A percentile compares a stretch with the other conserved stretches of the same genome.
These are phyloP conservation scores for Acropora tenuis DNA, from an alignment of 64 coral and sea anemone genomes.

Conservation along the genomic window DNA sequence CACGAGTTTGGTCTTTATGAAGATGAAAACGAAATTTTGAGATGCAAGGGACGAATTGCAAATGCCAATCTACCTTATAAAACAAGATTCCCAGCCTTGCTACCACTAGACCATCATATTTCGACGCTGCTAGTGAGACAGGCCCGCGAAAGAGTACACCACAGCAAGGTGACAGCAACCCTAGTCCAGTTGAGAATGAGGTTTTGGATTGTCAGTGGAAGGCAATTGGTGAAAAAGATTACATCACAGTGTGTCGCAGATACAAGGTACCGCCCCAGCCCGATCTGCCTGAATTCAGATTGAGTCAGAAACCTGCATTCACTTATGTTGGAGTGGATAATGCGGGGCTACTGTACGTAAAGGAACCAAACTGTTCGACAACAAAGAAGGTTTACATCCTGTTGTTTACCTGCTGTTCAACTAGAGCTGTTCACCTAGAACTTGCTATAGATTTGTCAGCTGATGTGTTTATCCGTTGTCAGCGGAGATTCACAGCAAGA, in stretches of 20 bases:
- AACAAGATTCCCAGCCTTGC: background rate
- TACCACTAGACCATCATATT: background rate
- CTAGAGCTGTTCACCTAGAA: constrained; percentile 54
- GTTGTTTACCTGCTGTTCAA: background rate
- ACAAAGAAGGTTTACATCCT: background rate
- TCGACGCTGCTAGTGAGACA: background rate
- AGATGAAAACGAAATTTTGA: constrained; percentile 42
- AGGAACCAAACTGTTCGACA: background rate
- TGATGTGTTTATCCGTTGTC: constrained; percentile 41
- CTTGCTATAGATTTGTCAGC: constrained; percentile 26
- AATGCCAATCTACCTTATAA: constrained; percentile 36
- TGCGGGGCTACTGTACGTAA: background rate
- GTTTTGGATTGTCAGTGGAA: constrained; percentile 33
- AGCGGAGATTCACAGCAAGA: constrained; percentile 39
- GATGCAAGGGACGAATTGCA: constrained; percentile 38
- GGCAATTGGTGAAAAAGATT: constrained; percentile 54
- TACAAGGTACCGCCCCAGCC: constrained; percentile 4
- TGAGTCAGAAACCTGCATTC: constrained; percentile 14
- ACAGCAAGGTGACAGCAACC: constrained; percentile 42
- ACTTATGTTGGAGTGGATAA: constrained; percentile 9
- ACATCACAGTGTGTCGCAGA: constrained; percentile 45
- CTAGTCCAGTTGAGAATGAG: constrained; percentile 44
- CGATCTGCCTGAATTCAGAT: background rate
- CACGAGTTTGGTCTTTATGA: constrained; percentile 58
- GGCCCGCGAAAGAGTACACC: constrained; percentile 1